phyloP scores from a whole-genome alignment of 1,140 invertebrate genomes.

The Oscheius sp. region DNA sequence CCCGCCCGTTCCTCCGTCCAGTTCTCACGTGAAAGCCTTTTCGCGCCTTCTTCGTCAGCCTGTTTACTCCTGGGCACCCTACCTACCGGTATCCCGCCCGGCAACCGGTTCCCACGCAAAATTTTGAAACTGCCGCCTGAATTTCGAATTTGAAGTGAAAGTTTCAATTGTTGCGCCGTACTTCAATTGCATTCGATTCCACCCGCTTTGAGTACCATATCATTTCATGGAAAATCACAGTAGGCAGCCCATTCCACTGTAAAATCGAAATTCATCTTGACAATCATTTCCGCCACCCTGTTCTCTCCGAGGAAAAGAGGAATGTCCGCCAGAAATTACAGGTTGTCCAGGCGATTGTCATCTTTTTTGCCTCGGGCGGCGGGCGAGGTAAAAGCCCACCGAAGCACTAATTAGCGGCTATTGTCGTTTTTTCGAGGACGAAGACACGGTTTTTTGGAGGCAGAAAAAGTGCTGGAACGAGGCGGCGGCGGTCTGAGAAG shows the following conservation, averaged over 20 bases:
- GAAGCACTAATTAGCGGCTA: constrained; percentile 10
- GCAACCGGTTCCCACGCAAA: background rate
- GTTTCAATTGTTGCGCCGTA: background rate
- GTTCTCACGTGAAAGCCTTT: background rate
- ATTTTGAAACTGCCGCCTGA: background rate
- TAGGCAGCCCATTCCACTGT: too few relatives aligned
- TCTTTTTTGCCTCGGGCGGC: background rate
- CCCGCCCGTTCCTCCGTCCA: too few relatives aligned
- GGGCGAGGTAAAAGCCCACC: background rate
- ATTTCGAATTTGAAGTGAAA: background rate
- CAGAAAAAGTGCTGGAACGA: background rate
- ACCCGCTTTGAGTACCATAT: background rate
- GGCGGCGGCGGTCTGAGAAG: background rate
- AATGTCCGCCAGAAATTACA: too few relatives aligned
- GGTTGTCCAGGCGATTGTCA: background rate
- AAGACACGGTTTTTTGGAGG: background rate
- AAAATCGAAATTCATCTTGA: too few relatives aligned
- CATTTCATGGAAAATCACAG: too few relatives aligned
- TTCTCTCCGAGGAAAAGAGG: background rate
- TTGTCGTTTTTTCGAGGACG: background rate
- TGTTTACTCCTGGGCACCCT: background rate
- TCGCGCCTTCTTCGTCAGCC: background rate
- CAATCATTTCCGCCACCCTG: background rate
- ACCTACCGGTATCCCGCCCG: background rate
- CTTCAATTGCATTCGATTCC: background rate